Conservation (phyloP, 2,797 vertebrate species). For the Falco peregrinus region DNA sequence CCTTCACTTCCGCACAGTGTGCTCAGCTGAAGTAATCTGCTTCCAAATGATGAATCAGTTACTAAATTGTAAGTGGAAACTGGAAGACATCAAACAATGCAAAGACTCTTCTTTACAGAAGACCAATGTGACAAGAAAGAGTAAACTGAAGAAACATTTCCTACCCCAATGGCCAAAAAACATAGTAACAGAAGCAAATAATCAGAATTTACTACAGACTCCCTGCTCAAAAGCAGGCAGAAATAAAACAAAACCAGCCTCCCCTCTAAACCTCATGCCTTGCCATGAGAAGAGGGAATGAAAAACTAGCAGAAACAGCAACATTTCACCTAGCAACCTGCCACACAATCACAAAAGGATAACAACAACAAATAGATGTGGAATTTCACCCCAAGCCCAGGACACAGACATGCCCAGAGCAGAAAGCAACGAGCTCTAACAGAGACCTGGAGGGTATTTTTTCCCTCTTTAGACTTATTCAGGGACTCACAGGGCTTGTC, state of each 20-base stretch:
- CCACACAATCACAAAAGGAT: not conserved
- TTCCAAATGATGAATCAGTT: conserved; percentile 42
- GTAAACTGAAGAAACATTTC: not conserved
- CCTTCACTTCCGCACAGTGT: not conserved
- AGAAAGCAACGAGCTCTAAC: not conserved
- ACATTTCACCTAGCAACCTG: conserved; percentile 3
- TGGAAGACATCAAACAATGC: not conserved
- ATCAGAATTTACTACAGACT: not conserved
- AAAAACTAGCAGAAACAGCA: not conserved
- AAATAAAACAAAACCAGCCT: not conserved
- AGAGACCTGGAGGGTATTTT: not conserved
- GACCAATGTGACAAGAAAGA: not conserved
- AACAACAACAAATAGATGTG: not conserved
- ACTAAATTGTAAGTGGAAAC: conserved; percentile 17
- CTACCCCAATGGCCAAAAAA: not conserved
- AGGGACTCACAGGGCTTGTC: not conserved
- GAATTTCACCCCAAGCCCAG: not conserved
- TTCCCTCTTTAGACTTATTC: not conserved
- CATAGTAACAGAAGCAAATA: not conserved
- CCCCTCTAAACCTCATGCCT: not conserved
- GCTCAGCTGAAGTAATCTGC: conserved; percentile 27
- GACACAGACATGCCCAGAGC: not conserved
- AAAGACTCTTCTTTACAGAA: not conserved
- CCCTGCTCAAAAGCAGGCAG: not conserved
- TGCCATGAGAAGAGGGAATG: not conserved